Percentiles rank a stretch among this genome's conserved stretches.
These are phyloP conservation scores for Congeria kusceri DNA, from an alignment of 2,888 invertebrate species.

Conservation along the genomic window DNA sequence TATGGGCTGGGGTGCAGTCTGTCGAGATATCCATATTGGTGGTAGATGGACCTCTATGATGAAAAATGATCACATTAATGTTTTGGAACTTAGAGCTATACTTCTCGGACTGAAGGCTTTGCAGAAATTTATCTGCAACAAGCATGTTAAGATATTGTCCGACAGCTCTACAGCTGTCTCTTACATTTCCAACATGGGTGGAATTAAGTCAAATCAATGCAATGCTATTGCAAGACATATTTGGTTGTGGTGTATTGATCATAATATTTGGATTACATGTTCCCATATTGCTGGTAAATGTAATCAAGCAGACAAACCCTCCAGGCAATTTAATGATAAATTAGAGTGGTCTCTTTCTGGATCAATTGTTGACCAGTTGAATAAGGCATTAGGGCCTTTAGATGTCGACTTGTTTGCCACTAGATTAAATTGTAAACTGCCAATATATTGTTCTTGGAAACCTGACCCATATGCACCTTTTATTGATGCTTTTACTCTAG, in stretches of 20 bases:
- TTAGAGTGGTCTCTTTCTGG: constrained; percentile 26
- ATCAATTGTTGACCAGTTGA: constrained; percentile 8
- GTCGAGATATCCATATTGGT: background rate
- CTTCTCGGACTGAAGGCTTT: constrained; percentile 29
- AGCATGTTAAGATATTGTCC: constrained; percentile 33
- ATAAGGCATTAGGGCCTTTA: background rate
- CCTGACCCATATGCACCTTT: constrained; percentile 17
- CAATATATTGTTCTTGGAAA: constrained; percentile 34
- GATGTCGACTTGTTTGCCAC: constrained; percentile 36
- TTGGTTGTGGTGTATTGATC: constrained; percentile 21
- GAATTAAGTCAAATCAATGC: constrained; percentile 1
- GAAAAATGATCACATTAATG: constrained; percentile 41
- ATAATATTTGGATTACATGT: constrained; percentile 21
- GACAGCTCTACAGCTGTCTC: constrained; percentile 44
- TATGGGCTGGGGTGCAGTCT: background rate
- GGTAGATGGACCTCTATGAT: constrained; percentile 35
- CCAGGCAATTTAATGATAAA: constrained; percentile 17
- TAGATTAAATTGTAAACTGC: constrained; percentile 27
- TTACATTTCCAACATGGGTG: constrained; percentile 44
- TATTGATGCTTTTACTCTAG: constrained; percentile 31
- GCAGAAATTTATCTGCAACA: background rate
- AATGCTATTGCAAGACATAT: constrained; percentile 20
- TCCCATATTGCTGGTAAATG: constrained; percentile 22
- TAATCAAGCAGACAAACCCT: constrained; percentile 10
- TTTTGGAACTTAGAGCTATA: constrained; percentile 41